phyloP scores from a whole-genome alignment of 1,140 invertebrate genomes.

The Callitettix versicolor region DNA sequence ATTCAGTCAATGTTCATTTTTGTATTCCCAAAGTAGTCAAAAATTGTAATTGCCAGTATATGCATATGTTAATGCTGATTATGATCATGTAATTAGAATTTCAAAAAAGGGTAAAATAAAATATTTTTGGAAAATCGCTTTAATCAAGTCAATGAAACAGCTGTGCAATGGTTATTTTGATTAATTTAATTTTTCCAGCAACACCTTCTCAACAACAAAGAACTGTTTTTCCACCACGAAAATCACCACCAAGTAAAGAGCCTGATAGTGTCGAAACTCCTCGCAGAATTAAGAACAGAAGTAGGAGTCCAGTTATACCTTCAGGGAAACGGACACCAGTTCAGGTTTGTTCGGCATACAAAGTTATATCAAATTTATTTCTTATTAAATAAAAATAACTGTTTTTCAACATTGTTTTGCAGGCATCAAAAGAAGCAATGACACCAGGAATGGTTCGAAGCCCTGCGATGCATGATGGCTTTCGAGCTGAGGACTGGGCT shows the following conservation, averaged over 20 bases:
- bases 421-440: background rate
- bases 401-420: background rate
- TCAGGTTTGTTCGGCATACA: conserved; percentile 12
- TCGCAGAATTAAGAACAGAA: conserved; percentile 40
- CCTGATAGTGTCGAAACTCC: conserved; percentile 22
- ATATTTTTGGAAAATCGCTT: too few relatives aligned
- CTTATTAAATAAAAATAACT: conserved; percentile 1
- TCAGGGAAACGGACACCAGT: conserved; percentile 17
- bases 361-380: too few relatives aligned
- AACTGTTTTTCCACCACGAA: conserved; percentile 9
- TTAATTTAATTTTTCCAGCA: too few relatives aligned
- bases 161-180: too few relatives aligned
- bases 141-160: too few relatives aligned
- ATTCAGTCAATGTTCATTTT: too few relatives aligned
- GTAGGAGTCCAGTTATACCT: conserved; percentile 43
- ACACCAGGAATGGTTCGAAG: conserved; percentile 31
- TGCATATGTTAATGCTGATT: too few relatives aligned
- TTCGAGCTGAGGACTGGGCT: conserved; percentile 35
- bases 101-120: too few relatives aligned
- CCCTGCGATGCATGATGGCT: conserved; percentile 35
- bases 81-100: too few relatives aligned
- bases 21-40: too few relatives aligned
- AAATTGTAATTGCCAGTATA: too few relatives aligned
- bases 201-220: conserved; percentile 12
- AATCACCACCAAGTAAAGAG: conserved; percentile 9